Conservation (phyloP, 2,113 vertebrate genomes). For the human region GRCh38 chr5:89946001-89946500, state of each 20-base stretch:
- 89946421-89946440: background rate
- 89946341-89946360: constrained; percentile 47
- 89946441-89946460: constrained; percentile 44
- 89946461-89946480: background rate
- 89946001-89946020: background rate
- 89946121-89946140: background rate
- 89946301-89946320: constrained; percentile 57
- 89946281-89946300: constrained; percentile 58
- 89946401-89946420: background rate
- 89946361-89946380: constrained; percentile 53
- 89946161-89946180: background rate
- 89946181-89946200: background rate
- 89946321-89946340: constrained; percentile 69
- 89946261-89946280: constrained; percentile 20
- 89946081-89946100: background rate
- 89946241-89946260: constrained; percentile 44
- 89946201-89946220: background rate
- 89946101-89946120: background rate
- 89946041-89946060: background rate
- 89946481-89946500: constrained; percentile 54
- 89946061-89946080: background rate
- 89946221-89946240: constrained; percentile 11
- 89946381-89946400: background rate
- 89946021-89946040: background rate
- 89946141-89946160: background rate